Conservation (phyloP, 2,888 invertebrate species). For the Ornithoptera alexandrae region DNA sequence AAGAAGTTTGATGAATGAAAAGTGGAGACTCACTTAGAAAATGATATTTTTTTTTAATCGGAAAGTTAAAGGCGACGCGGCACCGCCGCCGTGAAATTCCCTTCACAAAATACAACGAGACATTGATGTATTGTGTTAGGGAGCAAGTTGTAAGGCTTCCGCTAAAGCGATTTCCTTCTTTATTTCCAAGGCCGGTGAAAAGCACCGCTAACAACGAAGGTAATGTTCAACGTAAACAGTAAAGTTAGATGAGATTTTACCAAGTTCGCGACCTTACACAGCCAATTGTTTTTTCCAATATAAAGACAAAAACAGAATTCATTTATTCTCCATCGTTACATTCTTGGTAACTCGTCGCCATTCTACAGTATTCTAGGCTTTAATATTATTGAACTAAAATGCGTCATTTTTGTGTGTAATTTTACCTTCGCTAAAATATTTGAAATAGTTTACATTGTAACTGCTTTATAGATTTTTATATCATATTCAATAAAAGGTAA, state of each 20-base stretch:
- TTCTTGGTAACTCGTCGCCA: too few species aligned
- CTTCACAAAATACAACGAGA: conserved; percentile 25
- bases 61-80: conserved; percentile 7
- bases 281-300: too few species aligned
- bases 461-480: too few species aligned
- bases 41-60: conserved; percentile 20
- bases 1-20: conserved; percentile 5
- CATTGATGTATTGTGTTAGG: conserved; percentile 29
- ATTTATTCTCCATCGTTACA: too few species aligned
- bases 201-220: conserved; percentile 17
- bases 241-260: conserved; percentile 25
- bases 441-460: too few species aligned
- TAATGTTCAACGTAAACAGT: conserved; percentile 22
- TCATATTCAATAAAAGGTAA: too few species aligned
- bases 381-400: too few species aligned
- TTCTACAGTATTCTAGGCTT: too few species aligned
- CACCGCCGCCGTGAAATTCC: conserved; percentile 1
- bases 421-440: too few species aligned
- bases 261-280: conserved; percentile 9
- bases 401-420: too few species aligned
- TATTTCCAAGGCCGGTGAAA: conserved; percentile 33
- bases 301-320: too few species aligned
- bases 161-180: conserved; percentile 37
- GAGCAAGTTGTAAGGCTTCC: conserved; percentile 32
- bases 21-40: conserved; percentile 10